phyloP scores from a whole-genome alignment of 2,113 vertebrate species.

The Nibea coibor region DNA sequence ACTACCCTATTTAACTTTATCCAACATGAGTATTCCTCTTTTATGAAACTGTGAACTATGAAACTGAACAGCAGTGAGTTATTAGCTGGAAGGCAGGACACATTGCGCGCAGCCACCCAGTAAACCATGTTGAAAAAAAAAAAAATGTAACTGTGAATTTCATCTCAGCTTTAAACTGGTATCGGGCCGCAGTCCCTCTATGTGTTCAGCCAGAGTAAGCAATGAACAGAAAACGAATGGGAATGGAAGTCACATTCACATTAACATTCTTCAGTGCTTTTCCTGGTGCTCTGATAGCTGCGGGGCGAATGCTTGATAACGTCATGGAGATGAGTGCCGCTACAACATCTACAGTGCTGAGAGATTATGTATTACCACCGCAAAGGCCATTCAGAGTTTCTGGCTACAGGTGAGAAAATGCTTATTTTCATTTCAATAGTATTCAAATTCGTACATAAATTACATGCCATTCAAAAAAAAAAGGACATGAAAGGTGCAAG shows the following conservation, averaged over 20 bases:
- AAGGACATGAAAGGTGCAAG: slow-evolving; percentile 17
- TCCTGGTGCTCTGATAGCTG: slow-evolving; percentile 50
- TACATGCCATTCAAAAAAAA: background rate
- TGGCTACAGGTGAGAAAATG: slow-evolving; percentile 36
- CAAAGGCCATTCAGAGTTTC: slow-evolving; percentile 46
- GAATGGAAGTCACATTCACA: slow-evolving; percentile 62
- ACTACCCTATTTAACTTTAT: background rate
- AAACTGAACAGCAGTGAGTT: slow-evolving; percentile 14
- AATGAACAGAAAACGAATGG: slow-evolving; percentile 35
- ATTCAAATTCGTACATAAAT: slow-evolving; percentile 39
- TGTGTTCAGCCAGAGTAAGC: slow-evolving; percentile 45
- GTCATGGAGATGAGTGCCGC: slow-evolving; percentile 58
- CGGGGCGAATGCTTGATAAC: slow-evolving; percentile 60
- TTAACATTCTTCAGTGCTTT: slow-evolving; percentile 60
- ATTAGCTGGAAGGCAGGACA: slow-evolving; percentile 13
- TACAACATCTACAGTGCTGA: slow-evolving; percentile 41
- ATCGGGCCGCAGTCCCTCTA: slow-evolving; percentile 30
- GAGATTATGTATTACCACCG: slow-evolving; percentile 42
- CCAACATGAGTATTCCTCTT: background rate
- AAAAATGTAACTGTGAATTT: slow-evolving; percentile 38
- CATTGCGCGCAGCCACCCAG: slow-evolving; percentile 32
- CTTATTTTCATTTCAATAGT: slow-evolving; percentile 48
- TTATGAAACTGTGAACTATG: slow-evolving; percentile 14
- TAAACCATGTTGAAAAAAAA: slow-evolving; percentile 23
- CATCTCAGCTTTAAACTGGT: slow-evolving; percentile 35